These are phyloP conservation scores for Umimayanthus kanabou DNA, from an alignment of 92 coral and sea anemone species.

Conservation along the genomic window DNA sequence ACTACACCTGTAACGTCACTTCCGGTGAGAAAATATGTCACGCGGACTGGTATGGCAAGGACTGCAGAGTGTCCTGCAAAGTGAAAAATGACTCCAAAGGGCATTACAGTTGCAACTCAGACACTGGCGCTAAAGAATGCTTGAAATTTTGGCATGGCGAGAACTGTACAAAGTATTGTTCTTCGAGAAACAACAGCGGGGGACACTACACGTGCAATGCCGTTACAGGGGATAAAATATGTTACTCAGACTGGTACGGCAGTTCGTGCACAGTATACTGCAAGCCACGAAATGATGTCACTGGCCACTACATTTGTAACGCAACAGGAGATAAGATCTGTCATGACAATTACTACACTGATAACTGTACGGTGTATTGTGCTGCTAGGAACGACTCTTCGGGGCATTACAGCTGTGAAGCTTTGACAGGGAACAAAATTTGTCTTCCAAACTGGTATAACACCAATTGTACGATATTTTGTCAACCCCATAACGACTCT, in stretches of 20 bases:
- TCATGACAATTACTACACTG: conserved; percentile 57
- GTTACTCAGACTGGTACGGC: conserved; percentile 79
- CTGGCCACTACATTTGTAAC: conserved; percentile 79
- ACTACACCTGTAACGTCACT: conserved; percentile 59
- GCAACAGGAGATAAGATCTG: conserved; percentile 60
- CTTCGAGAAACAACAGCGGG: conserved; percentile 40
- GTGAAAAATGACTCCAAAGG: conserved; percentile 50
- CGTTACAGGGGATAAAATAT: conserved; percentile 58
- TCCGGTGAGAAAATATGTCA: conserved; percentile 72
- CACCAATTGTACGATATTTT: conserved; percentile 62
- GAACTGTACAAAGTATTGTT: conserved; percentile 60
- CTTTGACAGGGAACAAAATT: conserved; percentile 58
- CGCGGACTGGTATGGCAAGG: conserved; percentile 59
- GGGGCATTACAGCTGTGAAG: conserved; percentile 75
- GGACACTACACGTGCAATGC: conserved; percentile 75
- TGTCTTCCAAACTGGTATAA: conserved; percentile 73
- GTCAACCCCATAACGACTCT: conserved; percentile 65
- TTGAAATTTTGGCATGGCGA: conserved; percentile 70
- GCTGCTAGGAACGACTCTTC: conserved; percentile 18
- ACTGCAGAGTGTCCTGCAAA: conserved; percentile 58
- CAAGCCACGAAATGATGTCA: conserved; percentile 67
- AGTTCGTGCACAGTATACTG: conserved; percentile 66
- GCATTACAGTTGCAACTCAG: conserved; percentile 57
- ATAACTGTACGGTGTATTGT: conserved; percentile 56
- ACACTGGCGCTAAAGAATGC: conserved; percentile 64